Conservation (phyloP, 2,113 vertebrate species). For the human region GRCh38 chr7:34406001-34406500, state of each 20-base stretch:
- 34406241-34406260: background rate
- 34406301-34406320: no score
- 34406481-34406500: no score
- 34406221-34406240: background rate
- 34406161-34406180: no score
- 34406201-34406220: background rate
- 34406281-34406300: background rate
- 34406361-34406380: no score
- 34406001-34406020: background rate
- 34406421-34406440: no score
- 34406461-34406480: no score
- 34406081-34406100: background rate
- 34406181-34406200: background rate
- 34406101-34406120: background rate
- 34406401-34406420: no score
- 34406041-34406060: background rate
- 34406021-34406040: background rate
- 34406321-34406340: background rate
- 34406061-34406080: background rate
- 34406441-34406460: no score
- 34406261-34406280: background rate
- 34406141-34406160: background rate
- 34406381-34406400: no score
- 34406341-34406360: background rate
- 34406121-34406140: fast-evolving